A percentile compares a stretch with the other conserved stretches of the same genome.
phyloP scores from a whole-genome alignment of 2,113 vertebrate species.

The Burhinus oedicnemus region DNA sequence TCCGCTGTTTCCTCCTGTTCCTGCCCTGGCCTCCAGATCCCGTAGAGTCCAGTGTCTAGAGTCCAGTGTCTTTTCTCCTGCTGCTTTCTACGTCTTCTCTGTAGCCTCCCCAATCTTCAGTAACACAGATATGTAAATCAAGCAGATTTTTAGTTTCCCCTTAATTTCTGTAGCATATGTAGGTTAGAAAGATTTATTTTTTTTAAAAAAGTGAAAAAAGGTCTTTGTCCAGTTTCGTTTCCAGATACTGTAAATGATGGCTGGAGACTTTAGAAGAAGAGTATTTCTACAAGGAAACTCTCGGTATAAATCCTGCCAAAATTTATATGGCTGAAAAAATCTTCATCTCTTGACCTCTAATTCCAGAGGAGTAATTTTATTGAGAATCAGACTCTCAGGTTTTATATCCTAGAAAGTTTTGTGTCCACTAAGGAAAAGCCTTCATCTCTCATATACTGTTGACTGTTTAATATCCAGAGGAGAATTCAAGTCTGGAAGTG shows the following conservation, averaged over 20 bases:
- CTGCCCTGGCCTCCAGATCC: neutral
- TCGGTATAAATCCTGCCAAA: neutral
- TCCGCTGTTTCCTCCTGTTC: neutral
- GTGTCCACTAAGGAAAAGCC: neutral
- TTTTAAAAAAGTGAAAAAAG: neutral
- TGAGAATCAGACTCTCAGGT: neutral
- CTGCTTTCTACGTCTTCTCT: neutral
- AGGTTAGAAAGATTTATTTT: neutral
- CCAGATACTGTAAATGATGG: neutral
- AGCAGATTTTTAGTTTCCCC: neutral
- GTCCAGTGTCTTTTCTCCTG: neutral
- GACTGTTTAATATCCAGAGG: neutral
- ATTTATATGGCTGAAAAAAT: neutral
- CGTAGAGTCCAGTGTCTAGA: accelerated
- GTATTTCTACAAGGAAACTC: neutral
- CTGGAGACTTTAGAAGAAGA: neutral
- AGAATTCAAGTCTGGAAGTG: neutral
- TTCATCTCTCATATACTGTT: neutral
- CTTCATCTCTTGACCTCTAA: neutral
- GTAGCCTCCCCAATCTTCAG: neutral
- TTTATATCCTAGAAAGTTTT: neutral
- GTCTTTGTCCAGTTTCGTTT: neutral
- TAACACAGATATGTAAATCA: neutral
- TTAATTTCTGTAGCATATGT: neutral
- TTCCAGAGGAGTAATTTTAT: neutral